Conservation (phyloP, 2,888 invertebrate genomes). For the Lepeophtheirus nordmannii region DNA sequence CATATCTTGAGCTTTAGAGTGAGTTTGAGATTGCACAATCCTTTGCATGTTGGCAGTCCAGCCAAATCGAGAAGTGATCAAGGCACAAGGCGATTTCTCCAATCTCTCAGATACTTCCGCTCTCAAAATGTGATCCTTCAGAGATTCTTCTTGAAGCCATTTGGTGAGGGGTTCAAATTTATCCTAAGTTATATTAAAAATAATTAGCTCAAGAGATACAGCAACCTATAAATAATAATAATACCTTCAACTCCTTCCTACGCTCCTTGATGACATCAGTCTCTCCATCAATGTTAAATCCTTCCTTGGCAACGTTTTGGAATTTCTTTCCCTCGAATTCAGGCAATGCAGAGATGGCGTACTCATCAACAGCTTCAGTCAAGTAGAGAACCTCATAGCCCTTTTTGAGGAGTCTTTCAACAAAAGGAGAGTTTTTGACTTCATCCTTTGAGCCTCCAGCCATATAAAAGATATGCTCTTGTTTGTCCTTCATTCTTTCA, state of each 20-base stretch:
- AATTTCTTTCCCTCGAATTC: slow-evolving; percentile 98
- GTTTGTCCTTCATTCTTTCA: slow-evolving; percentile 81
- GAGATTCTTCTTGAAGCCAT: slow-evolving; percentile 68
- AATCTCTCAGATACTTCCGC: slow-evolving; percentile 43
- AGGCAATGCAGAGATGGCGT: slow-evolving; percentile 83
- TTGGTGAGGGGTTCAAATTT: slow-evolving; percentile 73
- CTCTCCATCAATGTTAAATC: slow-evolving; percentile 63
- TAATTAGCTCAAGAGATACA: not conserved
- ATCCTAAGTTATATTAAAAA: slow-evolving; percentile 28
- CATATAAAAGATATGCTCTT: slow-evolving; percentile 88
- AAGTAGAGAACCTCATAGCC: slow-evolving; percentile 90
- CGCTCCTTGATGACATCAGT: slow-evolving; percentile 51
- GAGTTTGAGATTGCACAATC: slow-evolving; percentile 44
- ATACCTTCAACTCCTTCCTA: slow-evolving; percentile 51
- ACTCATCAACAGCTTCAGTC: slow-evolving; percentile 94
- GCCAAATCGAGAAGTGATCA: slow-evolving; percentile 45
- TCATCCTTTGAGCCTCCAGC: slow-evolving; percentile 73
- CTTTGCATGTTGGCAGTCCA: slow-evolving; percentile 51
- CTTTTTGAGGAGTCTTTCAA: slow-evolving; percentile 75
- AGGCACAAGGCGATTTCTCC: slow-evolving; percentile 43
- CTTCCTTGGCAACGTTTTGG: slow-evolving; percentile 98
- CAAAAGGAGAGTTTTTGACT: slow-evolving; percentile 75
- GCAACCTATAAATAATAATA: not conserved
- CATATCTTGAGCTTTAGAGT: slow-evolving; percentile 43
- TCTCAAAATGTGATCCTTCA: slow-evolving; percentile 51